Conservation (phyloP, 2,113 vertebrate species). For the Oryzias celebensis region DNA sequence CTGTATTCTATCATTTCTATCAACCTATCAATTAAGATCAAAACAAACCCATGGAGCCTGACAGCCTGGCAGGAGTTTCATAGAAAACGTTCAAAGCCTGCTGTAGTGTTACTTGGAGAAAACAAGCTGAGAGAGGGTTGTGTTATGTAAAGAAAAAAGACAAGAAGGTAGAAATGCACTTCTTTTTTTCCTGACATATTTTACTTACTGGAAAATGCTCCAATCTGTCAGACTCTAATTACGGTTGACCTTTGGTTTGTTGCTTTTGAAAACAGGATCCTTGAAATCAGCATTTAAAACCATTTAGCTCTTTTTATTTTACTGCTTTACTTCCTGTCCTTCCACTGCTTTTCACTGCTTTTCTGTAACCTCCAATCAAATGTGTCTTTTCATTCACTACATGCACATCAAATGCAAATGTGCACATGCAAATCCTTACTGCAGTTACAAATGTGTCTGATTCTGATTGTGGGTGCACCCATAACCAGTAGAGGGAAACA, state of each 20-base stretch:
- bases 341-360: background rate
- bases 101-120: slow-evolving; percentile 40
- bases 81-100: slow-evolving; percentile 35
- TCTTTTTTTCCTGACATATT: slow-evolving; percentile 18
- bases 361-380: background rate
- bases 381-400: background rate
- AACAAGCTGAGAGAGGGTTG: slow-evolving; percentile 30
- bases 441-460: slow-evolving; percentile 22
- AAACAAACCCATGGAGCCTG: slow-evolving; percentile 53
- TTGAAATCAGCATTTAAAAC: background rate
- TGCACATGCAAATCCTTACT: background rate
- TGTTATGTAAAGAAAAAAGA: slow-evolving; percentile 18
- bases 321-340: background rate
- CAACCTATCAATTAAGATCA: slow-evolving; percentile 74
- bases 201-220: slow-evolving; percentile 39
- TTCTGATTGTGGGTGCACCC: slow-evolving; percentile 27
- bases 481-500: slow-evolving; percentile 76
- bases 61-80: slow-evolving; percentile 47
- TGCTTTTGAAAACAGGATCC: slow-evolving; percentile 16
- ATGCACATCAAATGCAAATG: background rate
- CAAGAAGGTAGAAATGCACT: slow-evolving; percentile 13
- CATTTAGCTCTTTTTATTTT: slow-evolving; percentile 23
- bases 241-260: slow-evolving; percentile 39
- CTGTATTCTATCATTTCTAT: slow-evolving; percentile 45
- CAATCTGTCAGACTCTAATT: slow-evolving; percentile 37